Base-by-base conservation (phyloP, 1,140 invertebrate species). In the Cataglyphis hispanica region DNA sequence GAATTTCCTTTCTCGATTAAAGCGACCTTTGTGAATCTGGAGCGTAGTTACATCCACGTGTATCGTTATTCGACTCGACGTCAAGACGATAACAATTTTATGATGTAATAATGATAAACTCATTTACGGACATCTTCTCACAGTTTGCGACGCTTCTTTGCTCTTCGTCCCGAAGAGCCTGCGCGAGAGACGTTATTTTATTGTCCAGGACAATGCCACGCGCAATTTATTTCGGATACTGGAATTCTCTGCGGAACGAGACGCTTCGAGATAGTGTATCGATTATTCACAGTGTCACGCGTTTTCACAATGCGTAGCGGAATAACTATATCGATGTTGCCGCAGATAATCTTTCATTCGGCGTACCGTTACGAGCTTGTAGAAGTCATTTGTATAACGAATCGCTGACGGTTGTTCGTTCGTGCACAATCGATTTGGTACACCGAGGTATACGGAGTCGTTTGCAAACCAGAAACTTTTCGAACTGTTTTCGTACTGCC, bases 341-440 rank as follows among this genome's bases (percentile, higher is more conserved):
- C 78, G 27, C 25, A 16, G 78, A 81, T 81, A 81, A 81, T 81
- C 78, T 81, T 72, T 81, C 66, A 72, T 81, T 81, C 78, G 60
- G 22, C 64, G 78, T 72, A 22, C 78, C 61, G 76, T 76, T 76
- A 61, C 77, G 78, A 74, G 78, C 78, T 56, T 69, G 77, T 64
- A 40, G 64, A 16, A 74, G 78, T 83, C 78, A 83, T 83, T 60
- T 74, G 78, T 83, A 60, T 74, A 74, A 83, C 72, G 74, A 84
- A 84, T 84, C 46, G 81, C 74, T 77, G 60, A 84, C 74, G 74
- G 60, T 84, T 84, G 43, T 63, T 40, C 81, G 60, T 25, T 37
- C 50, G 66, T 25, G 63, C 22, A 60, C 50, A 60, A 81, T 81
- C 78, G 78, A 81, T 81, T 50, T 81, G 34, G 50, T 43, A 40